phyloP scores from a whole-genome alignment of 2,797 vertebrate genomes.

The Sebastes matsubarae region DNA sequence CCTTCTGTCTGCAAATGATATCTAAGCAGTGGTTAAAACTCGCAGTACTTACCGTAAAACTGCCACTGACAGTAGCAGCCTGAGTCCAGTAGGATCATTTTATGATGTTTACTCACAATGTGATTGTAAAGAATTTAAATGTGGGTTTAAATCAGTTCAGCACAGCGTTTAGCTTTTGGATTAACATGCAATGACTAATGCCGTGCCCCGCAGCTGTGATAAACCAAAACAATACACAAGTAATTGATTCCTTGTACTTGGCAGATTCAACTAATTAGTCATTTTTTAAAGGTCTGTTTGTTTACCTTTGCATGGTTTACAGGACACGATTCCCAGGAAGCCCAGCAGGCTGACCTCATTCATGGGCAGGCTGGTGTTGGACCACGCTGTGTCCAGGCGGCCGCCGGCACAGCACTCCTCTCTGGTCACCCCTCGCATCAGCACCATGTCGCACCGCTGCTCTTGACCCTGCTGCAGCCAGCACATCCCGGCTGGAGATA shows the following conservation, averaged over 20 bases:
- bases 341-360: slow-evolving; percentile 95
- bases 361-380: slow-evolving; percentile 91
- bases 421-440: slow-evolving; percentile 89
- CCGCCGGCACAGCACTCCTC: slow-evolving; percentile 92
- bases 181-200: neutral
- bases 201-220: neutral
- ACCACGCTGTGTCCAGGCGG: slow-evolving; percentile 93
- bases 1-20: neutral
- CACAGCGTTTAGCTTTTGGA: neutral
- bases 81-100: neutral
- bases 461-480: slow-evolving; percentile 93
- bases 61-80: neutral
- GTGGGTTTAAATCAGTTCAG: neutral
- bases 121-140: neutral
- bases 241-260: neutral
- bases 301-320: slow-evolving; percentile 96
- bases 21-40: slow-evolving; percentile 1
- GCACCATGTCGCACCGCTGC: slow-evolving; percentile 92
- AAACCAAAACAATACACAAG: neutral
- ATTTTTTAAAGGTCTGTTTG: slow-evolving; percentile 9
- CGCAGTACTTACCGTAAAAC: neutral
- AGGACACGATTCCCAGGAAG: slow-evolving; percentile 92
- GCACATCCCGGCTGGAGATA: slow-evolving; percentile 90
- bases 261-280: neutral
- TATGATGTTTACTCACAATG: neutral